Percentiles rank a stretch among this genome's conserved stretches.
Conservation (phyloP, 2,888 invertebrate genomes). For the Hypselothyrea guttata region DNA sequence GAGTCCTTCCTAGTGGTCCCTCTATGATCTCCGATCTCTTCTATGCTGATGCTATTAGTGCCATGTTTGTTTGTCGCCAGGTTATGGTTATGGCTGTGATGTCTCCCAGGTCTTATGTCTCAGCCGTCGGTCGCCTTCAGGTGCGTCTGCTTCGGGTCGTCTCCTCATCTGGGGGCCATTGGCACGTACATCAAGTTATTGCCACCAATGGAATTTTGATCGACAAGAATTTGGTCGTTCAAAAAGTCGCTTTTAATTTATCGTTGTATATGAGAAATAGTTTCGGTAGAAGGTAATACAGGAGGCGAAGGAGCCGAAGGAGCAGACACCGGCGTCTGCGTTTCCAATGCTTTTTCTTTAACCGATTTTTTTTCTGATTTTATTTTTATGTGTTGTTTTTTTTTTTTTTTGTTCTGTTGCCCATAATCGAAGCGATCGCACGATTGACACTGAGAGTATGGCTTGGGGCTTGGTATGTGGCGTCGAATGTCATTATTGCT, state of each 20-base stretch:
- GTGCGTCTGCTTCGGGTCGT: no score
- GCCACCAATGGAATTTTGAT: constrained; percentile 82
- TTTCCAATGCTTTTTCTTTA: constrained; percentile 29
- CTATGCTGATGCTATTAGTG: no score
- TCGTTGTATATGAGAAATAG: constrained; percentile 82
- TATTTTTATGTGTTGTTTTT: constrained; percentile 27
- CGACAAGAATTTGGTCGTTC: constrained; percentile 82
- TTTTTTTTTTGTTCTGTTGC: constrained; percentile 35
- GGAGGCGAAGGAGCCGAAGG: constrained; percentile 42
- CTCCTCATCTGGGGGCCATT: constrained; percentile 51
- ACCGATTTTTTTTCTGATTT: constrained; percentile 8
- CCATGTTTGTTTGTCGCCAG: constrained; percentile 29
- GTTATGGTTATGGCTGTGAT: constrained; percentile 57
- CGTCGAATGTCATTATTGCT: constrained; percentile 81
- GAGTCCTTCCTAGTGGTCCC: no score
- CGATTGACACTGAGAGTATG: constrained; percentile 51
- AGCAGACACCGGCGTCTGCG: constrained; percentile 51
- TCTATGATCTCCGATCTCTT: no score
- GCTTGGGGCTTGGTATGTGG: constrained; percentile 78
- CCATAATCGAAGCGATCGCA: constrained; percentile 74
- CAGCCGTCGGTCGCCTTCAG: no score
- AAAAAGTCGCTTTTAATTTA: constrained; percentile 82
- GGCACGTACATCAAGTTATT: constrained; percentile 74
- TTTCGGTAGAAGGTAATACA: constrained; percentile 48
- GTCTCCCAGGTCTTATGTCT: constrained; percentile 12